Evolutionary conservation across 2,113 vertebrate species (phyloP).

Genomic region (Anser brachyrhynchus): DNA sequence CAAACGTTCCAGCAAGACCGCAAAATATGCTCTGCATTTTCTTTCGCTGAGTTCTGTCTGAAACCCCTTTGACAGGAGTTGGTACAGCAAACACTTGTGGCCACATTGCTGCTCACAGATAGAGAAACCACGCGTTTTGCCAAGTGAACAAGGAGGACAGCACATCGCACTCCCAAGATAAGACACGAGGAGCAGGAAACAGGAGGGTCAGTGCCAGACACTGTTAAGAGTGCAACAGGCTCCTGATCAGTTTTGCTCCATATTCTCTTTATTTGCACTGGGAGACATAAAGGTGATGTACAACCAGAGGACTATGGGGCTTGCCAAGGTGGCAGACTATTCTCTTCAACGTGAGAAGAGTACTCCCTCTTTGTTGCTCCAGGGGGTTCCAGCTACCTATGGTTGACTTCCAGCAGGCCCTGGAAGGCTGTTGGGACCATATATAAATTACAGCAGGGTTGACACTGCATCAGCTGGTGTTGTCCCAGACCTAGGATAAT

Average conservation of each 20-base stretch:
- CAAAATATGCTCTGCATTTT: neutral
- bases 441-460: neutral
- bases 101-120: neutral
- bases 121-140: neutral
- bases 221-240: neutral
- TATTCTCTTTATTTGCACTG: neutral
- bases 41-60: accelerated
- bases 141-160: neutral
- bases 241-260: neutral
- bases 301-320: neutral
- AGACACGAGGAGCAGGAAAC: neutral
- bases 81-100: neutral
- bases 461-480: neutral
- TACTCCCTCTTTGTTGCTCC: neutral
- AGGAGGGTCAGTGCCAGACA: neutral
- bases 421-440: neutral
- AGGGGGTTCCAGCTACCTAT: neutral
- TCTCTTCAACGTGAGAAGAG: neutral
- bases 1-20: neutral
- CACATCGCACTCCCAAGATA: neutral
- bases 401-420: neutral
- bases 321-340: neutral
- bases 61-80: neutral
- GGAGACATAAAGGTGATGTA: neutral
- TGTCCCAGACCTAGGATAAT: neutral